Percentiles rank a stretch among this genome's conserved stretches.
phyloP scores from a whole-genome alignment of 2,888 invertebrate genomes.

The Papilio protenor region DNA sequence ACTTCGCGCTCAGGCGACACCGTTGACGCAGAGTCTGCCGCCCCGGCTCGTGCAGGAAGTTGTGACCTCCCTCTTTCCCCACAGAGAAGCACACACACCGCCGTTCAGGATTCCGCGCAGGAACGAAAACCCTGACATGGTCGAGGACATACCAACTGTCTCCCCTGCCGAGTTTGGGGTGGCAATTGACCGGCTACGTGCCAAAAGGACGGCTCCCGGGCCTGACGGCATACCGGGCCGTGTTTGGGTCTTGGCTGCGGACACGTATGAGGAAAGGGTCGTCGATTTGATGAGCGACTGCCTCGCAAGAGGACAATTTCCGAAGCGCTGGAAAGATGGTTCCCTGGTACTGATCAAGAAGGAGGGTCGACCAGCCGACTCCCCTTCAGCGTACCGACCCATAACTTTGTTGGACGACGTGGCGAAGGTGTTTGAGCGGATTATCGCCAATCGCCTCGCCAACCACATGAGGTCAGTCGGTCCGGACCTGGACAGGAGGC shows the following conservation, averaged over 20 bases:
- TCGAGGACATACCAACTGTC: background rate
- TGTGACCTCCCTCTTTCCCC: background rate
- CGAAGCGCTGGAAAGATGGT: too few species aligned
- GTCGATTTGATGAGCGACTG: background rate
- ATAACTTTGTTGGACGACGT: too few species aligned
- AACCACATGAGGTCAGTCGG: constrained; percentile 29
- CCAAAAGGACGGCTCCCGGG: background rate
- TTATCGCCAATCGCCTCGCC: background rate
- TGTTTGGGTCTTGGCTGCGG: background rate
- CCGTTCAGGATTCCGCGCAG: background rate
- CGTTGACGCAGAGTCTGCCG: background rate
- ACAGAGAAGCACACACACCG: background rate
- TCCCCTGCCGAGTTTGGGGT: background rate
- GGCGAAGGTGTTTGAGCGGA: too few species aligned
- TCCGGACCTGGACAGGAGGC: background rate
- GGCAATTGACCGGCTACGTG: background rate
- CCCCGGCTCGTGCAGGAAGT: background rate
- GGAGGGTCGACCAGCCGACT: too few species aligned
- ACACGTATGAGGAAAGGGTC: background rate
- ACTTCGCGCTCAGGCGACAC: background rate
- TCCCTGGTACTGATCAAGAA: too few species aligned
- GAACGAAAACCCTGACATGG: background rate
- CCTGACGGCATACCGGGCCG: constrained; percentile 8
- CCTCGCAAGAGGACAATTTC: background rate
- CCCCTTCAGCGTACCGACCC: too few species aligned